Conservation (phyloP, 2,113 vertebrate species). For the Lanius ludovicianus region DNA sequence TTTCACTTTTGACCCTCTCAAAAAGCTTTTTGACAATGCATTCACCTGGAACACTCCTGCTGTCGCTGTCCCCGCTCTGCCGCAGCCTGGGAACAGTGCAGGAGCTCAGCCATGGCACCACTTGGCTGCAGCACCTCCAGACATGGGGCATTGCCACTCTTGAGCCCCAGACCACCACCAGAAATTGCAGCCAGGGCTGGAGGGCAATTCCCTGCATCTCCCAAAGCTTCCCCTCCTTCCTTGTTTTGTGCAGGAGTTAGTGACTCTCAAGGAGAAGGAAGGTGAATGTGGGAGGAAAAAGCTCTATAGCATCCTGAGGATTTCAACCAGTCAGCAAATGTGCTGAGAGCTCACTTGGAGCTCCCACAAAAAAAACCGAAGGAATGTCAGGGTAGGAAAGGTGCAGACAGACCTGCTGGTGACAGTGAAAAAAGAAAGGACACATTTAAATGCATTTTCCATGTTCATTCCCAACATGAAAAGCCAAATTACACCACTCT, state of each 20-base stretch:
- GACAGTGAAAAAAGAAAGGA: background rate
- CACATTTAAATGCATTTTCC: background rate
- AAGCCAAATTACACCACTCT: background rate
- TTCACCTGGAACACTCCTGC: accelerated
- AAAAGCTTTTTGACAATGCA: background rate
- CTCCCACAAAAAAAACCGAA: background rate
- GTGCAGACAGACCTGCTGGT: background rate
- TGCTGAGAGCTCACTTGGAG: background rate
- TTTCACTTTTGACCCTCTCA: background rate
- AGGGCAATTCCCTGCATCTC: background rate
- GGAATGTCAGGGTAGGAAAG: background rate
- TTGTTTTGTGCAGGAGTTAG: background rate
- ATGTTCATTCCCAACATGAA: background rate
- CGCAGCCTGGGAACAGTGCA: accelerated
- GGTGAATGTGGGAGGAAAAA: background rate
- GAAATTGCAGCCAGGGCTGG: accelerated
- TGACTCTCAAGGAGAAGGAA: background rate
- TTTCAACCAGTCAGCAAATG: background rate
- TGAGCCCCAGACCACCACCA: background rate
- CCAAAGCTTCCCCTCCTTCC: background rate
- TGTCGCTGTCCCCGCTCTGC: accelerated
- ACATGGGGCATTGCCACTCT: accelerated
- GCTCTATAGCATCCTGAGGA: accelerated
- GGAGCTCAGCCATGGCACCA: background rate
- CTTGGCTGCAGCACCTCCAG: background rate